Percentiles rank a stretch among this genome's conserved stretches.
phyloP scores from a whole-genome alignment of 2,888 invertebrate species.

The Mantis religiosa region DNA sequence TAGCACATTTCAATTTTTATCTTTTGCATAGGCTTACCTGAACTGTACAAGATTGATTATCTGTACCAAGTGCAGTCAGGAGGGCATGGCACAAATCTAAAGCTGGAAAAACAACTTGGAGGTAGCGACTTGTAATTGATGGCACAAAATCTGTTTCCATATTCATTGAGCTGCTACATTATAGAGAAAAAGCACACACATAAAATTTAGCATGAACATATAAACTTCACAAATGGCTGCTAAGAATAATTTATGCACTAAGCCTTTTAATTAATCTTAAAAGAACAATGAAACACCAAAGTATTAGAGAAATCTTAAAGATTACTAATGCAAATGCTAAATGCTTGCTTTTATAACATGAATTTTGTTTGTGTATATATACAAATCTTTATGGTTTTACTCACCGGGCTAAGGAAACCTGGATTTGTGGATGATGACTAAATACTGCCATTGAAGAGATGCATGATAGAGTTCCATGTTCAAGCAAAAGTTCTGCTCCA shows the following conservation, averaged over 20 bases:
- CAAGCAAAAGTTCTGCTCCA: conserved; percentile 63
- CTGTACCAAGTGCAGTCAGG: conserved; percentile 75
- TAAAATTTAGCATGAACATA: not conserved
- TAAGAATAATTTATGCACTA: too few species aligned
- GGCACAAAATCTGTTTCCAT: conserved; percentile 52
- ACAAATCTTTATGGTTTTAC: not conserved
- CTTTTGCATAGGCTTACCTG: conserved; percentile 49
- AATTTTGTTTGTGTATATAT: not conserved
- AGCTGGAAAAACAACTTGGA: conserved; percentile 78
- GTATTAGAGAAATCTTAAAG: too few species aligned
- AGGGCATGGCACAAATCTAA: conserved; percentile 76
- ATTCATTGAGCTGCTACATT: conserved; percentile 8
- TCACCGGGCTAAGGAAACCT: not conserved
- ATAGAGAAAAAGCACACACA: not conserved
- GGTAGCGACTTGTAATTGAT: conserved; percentile 64
- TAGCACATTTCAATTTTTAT: too few species aligned
- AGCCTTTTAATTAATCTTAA: not conserved
- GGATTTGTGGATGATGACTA: conserved; percentile 66
- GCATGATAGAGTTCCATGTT: conserved; percentile 56
- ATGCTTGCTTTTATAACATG: too few species aligned
- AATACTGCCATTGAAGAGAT: conserved; percentile 67
- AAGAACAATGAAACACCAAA: not conserved
- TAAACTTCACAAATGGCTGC: not conserved
- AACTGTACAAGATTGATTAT: conserved; percentile 75
- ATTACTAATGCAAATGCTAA: too few species aligned